Percentiles rank a stretch among this genome's conserved stretches.
These are phyloP conservation scores for Cossypha caffra DNA, from an alignment of 2,797 vertebrate genomes.

Conservation along the genomic window DNA sequence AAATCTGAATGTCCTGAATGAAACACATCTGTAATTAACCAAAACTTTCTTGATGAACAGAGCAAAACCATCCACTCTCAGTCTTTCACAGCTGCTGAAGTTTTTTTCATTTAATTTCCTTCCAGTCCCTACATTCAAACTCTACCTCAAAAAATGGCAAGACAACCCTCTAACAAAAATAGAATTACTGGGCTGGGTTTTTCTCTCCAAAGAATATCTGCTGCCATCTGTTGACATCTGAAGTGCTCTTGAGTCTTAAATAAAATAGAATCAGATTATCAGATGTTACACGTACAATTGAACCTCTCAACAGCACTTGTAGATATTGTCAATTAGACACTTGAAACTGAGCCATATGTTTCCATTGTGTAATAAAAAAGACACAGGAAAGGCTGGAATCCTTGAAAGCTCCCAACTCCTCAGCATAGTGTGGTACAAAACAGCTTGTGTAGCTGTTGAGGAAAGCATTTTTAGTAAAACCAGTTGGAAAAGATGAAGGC, in stretches of 20 bases:
- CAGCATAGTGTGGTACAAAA: background rate
- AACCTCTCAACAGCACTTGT: constrained; percentile 28
- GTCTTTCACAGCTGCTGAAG: background rate
- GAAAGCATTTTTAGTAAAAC: background rate
- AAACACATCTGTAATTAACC: background rate
- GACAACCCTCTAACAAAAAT: background rate
- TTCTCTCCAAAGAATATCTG: constrained; percentile 49
- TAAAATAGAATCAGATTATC: constrained; percentile 49
- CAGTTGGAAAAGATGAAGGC: background rate
- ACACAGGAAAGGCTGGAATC: background rate
- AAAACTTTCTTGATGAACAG: background rate
- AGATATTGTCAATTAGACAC: constrained; percentile 50
- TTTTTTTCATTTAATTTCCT: background rate
- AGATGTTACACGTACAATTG: constrained; percentile 25
- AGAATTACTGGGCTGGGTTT: background rate
- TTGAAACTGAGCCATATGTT: constrained; percentile 48
- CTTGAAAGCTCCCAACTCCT: background rate
- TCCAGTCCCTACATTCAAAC: background rate
- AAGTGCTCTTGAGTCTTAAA: constrained; percentile 43
- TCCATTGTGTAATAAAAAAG: constrained; percentile 24
- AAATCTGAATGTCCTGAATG: background rate
- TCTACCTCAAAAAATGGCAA: background rate
- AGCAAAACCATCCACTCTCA: background rate
- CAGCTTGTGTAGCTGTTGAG: background rate
- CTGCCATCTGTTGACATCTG: constrained; percentile 71